Evolutionary conservation across 2,113 vertebrate species (phyloP), one percentile per base, ranked within the genome.

Genomic region (Athene noctua): DNA sequence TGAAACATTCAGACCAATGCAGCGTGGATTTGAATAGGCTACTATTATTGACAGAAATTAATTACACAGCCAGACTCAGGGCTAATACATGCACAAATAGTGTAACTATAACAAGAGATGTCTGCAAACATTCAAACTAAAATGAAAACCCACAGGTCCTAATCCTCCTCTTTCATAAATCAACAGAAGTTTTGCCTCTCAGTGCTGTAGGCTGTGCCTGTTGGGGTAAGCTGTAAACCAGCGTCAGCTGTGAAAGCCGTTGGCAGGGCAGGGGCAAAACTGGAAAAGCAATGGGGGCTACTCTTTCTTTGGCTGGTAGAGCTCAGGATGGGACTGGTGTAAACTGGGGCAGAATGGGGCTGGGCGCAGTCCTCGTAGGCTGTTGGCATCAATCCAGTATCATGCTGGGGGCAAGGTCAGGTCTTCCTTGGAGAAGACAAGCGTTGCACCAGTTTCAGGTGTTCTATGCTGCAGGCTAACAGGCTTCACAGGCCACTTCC

Each of bases 111-210:
- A 36, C 82, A 74, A 68, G 90, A 95, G 71, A 80, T 1, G 9
- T 95, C 90, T 93, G 75, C 92, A 93, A 96, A 96, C 82, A 88
- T 73, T 51, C 67, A n/a, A 83, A 92, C 93, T 55, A 78, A 95
- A 94, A 94, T 71, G 59, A 74, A 80, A 94, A 90, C 8, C 22
- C 78, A 30, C n/a, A 32, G 36, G 54, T 87, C 40, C 63, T 92
- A 80, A 90, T 86, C 82, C 54, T 58, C 16, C 23, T 47, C 47
- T 85, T 75, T 62, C 54, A 55, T 88, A n/a, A 80, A 59, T 70
- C 92, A 88, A 77, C 47, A 70, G 77, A 38, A 74, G 22, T 10
- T 36, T 78, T 88, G 66, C 20, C 17, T 82, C 79, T 46, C 20
- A 3, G 27, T 5, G 81, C 11, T 2, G 36, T 2, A 8, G 57